Conservation (phyloP, 2,113 vertebrate species). For the Oostethus manadensis region DNA sequence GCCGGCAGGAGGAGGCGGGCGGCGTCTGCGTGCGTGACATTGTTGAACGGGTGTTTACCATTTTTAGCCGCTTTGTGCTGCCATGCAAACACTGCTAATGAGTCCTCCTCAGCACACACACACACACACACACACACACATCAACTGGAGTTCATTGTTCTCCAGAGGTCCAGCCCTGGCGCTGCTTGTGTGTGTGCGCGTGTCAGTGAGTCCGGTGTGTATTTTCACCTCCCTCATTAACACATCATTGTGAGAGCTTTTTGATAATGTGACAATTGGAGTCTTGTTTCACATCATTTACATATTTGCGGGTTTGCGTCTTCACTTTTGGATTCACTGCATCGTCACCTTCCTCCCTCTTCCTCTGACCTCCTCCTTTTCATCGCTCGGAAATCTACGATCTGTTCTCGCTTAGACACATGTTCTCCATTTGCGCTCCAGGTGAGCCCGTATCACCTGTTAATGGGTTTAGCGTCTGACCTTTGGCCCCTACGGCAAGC, state of each 20-base stretch:
- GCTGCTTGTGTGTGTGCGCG: slow-evolving; percentile 9
- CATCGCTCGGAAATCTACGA: slow-evolving; percentile 5
- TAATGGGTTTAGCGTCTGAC: slow-evolving; percentile 46
- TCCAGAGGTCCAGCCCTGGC: slow-evolving; percentile 52
- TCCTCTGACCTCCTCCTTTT: slow-evolving; percentile 34
- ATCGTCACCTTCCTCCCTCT: slow-evolving; percentile 1
- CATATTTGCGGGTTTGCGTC: slow-evolving; percentile 15
- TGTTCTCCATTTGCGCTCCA: slow-evolving; percentile 7
- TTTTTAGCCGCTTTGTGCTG: slow-evolving; percentile 41
- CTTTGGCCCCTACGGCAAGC: slow-evolving; percentile 24
- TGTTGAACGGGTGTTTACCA: slow-evolving; percentile 40
- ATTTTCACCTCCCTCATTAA: slow-evolving; percentile 13
- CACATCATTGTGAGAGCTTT: slow-evolving; percentile 12
- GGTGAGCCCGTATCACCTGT: slow-evolving; percentile 29
- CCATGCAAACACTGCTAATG: slow-evolving; percentile 49
- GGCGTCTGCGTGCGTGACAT: slow-evolving; percentile 17
- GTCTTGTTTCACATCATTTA: slow-evolving; percentile 27
- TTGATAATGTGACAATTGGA: slow-evolving; percentile 28
- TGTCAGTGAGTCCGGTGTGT: not conserved
- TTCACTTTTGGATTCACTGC: slow-evolving; percentile 21
- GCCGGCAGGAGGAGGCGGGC: slow-evolving; percentile 4
- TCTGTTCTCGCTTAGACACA: not conserved
- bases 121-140: slow-evolving; percentile 20
- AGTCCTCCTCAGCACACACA: slow-evolving; percentile 19
- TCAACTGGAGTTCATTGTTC: slow-evolving; percentile 49